Evolutionary conservation across 2,888 invertebrate genomes (phyloP).

Genomic region (Zelleria hepariella): DNA sequence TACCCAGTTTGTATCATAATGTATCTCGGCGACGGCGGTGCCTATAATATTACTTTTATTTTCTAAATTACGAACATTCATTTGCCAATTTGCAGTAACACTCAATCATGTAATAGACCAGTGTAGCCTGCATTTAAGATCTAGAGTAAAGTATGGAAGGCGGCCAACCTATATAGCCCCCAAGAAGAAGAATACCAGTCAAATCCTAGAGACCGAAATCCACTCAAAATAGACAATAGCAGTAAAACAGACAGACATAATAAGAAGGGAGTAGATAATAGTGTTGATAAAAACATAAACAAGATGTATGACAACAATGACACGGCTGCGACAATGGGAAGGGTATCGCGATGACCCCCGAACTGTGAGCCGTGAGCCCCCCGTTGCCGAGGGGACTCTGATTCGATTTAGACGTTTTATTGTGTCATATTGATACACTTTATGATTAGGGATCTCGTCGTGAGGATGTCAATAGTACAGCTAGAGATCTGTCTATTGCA

Average conservation of each 20-base stretch:
- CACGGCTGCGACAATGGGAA: slow-evolving; percentile 14
- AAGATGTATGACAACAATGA: background rate
- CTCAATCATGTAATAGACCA: too few relatives aligned
- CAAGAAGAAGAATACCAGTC: too few relatives aligned
- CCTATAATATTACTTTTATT: too few relatives aligned
- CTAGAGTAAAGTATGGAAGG: too few relatives aligned
- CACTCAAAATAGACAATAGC: background rate
- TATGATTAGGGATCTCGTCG: slow-evolving; percentile 46
- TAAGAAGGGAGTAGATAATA: slow-evolving; percentile 12
- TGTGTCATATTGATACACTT: slow-evolving; percentile 59
- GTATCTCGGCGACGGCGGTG: too few relatives aligned
- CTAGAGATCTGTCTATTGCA: slow-evolving; percentile 33
- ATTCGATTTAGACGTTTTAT: slow-evolving; percentile 63
- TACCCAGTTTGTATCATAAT: too few relatives aligned
- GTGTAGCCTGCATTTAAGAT: too few relatives aligned
- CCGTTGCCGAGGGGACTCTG: slow-evolving; percentile 34
- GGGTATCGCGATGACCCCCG: slow-evolving; percentile 41
- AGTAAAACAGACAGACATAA: background rate
- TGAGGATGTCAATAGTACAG: slow-evolving; percentile 28
- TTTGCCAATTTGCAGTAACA: too few relatives aligned
- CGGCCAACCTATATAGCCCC: too few relatives aligned
- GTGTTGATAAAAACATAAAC: background rate
- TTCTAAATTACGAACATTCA: too few relatives aligned
- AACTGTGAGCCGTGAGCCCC: background rate
- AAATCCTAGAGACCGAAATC: too few relatives aligned